phyloP scores from a whole-genome alignment of 1,140 invertebrate genomes.

The Trialeurodes vaporariorum region DNA sequence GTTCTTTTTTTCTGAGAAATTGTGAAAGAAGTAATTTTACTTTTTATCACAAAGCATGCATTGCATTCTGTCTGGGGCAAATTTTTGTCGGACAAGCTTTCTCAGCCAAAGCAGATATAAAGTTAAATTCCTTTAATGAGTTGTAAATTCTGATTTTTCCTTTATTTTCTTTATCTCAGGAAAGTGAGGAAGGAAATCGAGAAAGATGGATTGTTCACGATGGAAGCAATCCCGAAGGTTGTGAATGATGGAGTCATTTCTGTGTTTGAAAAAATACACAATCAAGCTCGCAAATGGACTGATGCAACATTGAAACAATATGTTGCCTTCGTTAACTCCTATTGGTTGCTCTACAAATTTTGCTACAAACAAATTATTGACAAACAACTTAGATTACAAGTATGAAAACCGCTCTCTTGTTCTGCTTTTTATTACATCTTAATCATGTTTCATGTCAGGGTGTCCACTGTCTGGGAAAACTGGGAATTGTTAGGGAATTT shows the following conservation, averaged over 20 bases:
- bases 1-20: too few species aligned
- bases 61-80: too few species aligned
- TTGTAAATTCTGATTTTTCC: not conserved
- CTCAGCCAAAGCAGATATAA: too few species aligned
- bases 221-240: not conserved
- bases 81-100: too few species aligned
- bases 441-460: too few species aligned
- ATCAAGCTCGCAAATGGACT: conserved; percentile 19
- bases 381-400: not conserved
- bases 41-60: too few species aligned
- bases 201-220: not conserved
- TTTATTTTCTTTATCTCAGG: conserved; percentile 4
- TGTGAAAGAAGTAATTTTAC: too few species aligned
- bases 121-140: not conserved
- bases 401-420: too few species aligned
- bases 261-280: conserved; percentile 38
- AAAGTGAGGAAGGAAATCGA: not conserved
- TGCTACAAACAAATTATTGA: not conserved
- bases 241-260: conserved; percentile 31
- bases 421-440: too few species aligned
- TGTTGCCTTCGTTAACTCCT: not conserved
- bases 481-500: too few species aligned
- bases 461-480: too few species aligned
- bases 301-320: conserved; percentile 3
- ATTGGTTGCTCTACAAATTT: not conserved